These are phyloP conservation scores for Oscarella lobularis DNA, from an alignment of 37 sponge, comb jelly and placozoan genomes.

Conservation along the genomic window DNA sequence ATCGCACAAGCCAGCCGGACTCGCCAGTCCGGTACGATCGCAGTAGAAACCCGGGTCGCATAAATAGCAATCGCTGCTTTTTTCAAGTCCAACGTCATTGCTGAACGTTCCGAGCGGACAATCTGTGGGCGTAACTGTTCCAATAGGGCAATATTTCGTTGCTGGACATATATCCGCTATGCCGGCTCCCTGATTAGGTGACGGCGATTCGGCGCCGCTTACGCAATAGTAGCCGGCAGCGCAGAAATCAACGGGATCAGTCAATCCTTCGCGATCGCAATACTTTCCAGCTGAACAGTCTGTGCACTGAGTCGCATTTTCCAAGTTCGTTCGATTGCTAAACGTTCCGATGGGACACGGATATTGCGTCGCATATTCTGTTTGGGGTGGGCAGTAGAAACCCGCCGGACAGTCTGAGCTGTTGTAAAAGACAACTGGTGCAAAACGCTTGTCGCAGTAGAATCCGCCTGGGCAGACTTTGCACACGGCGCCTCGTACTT, in stretches of 20 bases:
- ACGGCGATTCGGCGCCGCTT: background rate
- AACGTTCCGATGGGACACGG: constrained; percentile 21
- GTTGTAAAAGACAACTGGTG: background rate
- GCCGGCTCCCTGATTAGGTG: background rate
- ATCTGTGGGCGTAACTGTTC: background rate
- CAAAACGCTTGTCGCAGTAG: constrained; percentile 12
- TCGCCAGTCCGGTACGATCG: background rate
- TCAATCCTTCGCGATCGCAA: constrained; percentile 13
- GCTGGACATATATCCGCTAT: constrained; percentile 23
- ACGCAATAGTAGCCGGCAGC: constrained; percentile 18
- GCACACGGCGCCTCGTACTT: background rate
- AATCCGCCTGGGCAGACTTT: constrained; percentile 13
- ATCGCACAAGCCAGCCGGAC: constrained; percentile 4
- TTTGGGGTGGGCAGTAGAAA: constrained; percentile 24
- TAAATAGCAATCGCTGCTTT: background rate
- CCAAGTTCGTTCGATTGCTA: constrained; percentile 7
- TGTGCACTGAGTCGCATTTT: constrained; percentile 7
- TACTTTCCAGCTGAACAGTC: constrained; percentile 22
- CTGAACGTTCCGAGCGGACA: constrained; percentile 12
- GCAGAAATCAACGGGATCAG: constrained; percentile 9
- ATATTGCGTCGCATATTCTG: constrained; percentile 1
- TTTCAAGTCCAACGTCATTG: background rate
- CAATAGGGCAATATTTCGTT: constrained; percentile 16
- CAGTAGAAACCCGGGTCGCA: constrained; percentile 14
- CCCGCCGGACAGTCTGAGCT: constrained; percentile 17